Evolutionary conservation across 1,140 invertebrate genomes (phyloP).

Genomic region (Drosophila tropicalis): DNA sequence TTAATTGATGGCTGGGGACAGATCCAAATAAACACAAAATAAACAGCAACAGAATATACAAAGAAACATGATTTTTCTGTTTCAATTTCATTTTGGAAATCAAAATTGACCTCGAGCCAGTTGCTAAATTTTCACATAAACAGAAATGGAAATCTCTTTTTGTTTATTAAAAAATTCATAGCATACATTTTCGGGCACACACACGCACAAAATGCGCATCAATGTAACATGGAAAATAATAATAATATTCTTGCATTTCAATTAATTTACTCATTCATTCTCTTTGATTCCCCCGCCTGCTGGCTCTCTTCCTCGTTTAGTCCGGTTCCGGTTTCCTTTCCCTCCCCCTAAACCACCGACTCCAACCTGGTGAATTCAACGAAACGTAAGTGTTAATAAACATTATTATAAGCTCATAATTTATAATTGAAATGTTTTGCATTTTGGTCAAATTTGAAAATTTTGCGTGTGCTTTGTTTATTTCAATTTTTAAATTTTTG

Average conservation of each 20-base stretch:
- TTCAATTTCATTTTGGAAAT: too few relatives aligned
- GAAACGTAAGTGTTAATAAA: conserved; percentile 40
- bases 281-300: too few relatives aligned
- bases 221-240: conserved; percentile 6
- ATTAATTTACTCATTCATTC: background rate
- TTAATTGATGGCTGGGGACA: conserved; percentile 15
- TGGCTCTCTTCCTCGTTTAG: too few relatives aligned
- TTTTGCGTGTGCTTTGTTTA: background rate
- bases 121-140: too few relatives aligned
- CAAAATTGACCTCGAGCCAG: too few relatives aligned
- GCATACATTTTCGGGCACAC: conserved; percentile 14
- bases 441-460: background rate
- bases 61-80: too few relatives aligned
- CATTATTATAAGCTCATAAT: conserved; percentile 37
- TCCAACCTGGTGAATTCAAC: conserved; percentile 3
- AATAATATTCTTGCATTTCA: conserved; percentile 11
- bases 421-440: conserved; percentile 35
- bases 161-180: background rate
- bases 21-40: background rate
- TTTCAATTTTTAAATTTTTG: background rate
- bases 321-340: background rate
- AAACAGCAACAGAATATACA: too few relatives aligned
- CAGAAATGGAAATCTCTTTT: background rate
- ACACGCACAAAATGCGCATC: conserved; percentile 27
- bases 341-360: background rate